Evolutionary conservation across 2,888 invertebrate species (phyloP), one percentile per base, ranked within the genome.

Genomic region (Scaptomyza reducta): DNA sequence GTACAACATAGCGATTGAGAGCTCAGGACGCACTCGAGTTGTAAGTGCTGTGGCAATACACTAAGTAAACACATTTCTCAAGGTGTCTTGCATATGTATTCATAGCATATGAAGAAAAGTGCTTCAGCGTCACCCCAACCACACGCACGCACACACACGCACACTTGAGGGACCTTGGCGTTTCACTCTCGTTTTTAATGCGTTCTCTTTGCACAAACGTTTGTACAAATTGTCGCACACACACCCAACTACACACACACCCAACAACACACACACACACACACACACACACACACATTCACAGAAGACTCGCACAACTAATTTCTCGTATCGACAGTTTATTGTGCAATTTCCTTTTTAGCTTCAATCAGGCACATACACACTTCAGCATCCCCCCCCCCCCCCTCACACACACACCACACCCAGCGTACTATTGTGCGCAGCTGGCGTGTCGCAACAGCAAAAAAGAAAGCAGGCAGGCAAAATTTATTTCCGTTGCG

Each of bases 261-360:
- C 22, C 22, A 22, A 22, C 22, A 1, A 22, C 14, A 10, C 47
- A 31, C 29, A 33, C 57, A 49, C 42, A 18, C 40, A 55, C 53
- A 6, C 27, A 3, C 22, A 22, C 3, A 3, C 22, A 22, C 14
- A 10, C 47, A 31, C 29, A 33, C 33, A n/a, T n/a, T n/a, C n/a
- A n/a, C n/a, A n/a, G n/a, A n/a, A 29, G 18, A 42, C 60, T 13
- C 58, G 22, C 58, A 56, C 68, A 75, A 75, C 83, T 88, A 84
- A 84, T 84, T 86, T 86, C 72, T 84, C 78, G 88, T 84, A 85
- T 87, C 84, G 69, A 80, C 81, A 88, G 81, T 84, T 88, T 84
- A 84, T 88, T 88, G 88, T 88, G 87, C 83, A 88, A 83, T 83
- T 83, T 86, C 86, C 80, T 83, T 58, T 58, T 29, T 58, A 25